A percentile compares a stretch with the other conserved stretches of the same genome.
phyloP scores from a whole-genome alignment of 1,140 invertebrate genomes.

The Catajapyx aquilonaris region DNA sequence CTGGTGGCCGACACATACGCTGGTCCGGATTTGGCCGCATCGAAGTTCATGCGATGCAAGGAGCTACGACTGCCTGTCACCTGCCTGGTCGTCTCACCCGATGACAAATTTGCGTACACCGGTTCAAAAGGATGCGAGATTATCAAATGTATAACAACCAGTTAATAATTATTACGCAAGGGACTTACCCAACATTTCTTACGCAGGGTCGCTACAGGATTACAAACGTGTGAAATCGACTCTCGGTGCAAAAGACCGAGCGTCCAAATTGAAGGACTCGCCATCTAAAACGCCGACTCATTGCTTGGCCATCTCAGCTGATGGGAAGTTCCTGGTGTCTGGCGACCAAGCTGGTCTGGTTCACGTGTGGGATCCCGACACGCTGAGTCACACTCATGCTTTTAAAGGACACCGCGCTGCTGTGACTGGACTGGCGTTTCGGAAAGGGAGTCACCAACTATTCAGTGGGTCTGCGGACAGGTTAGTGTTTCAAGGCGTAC shows the following conservation, averaged over 20 bases:
- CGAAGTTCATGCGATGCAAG: slow-evolving; percentile 34
- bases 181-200: too few relatives aligned
- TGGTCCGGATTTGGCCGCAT: slow-evolving; percentile 22
- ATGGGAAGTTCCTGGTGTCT: slow-evolving; percentile 63
- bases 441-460: slow-evolving; percentile 66
- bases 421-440: slow-evolving; percentile 63
- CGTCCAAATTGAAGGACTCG: slow-evolving; percentile 16
- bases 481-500: too few relatives aligned
- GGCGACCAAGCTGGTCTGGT: slow-evolving; percentile 57
- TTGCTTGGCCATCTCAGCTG: slow-evolving; percentile 55
- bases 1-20: slow-evolving; percentile 44
- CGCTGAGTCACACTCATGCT: slow-evolving; percentile 52
- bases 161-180: too few relatives aligned
- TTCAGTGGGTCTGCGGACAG: slow-evolving; percentile 65
- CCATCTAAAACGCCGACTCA: slow-evolving; percentile 23
- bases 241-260: slow-evolving; percentile 20
- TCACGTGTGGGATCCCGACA: slow-evolving; percentile 61
- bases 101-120: slow-evolving; percentile 51
- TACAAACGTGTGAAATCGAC: slow-evolving; percentile 20
- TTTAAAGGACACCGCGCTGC: slow-evolving; percentile 55
- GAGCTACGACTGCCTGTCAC: slow-evolving; percentile 60
- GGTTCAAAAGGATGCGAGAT: slow-evolving; percentile 74
- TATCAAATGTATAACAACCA: slow-evolving; percentile 63
- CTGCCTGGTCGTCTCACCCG: slow-evolving; percentile 51
- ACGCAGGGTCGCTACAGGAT: slow-evolving; percentile 30